These are phyloP conservation scores for Dryas iulia DNA, from an alignment of 1,140 invertebrate species.

Conservation along the genomic window DNA sequence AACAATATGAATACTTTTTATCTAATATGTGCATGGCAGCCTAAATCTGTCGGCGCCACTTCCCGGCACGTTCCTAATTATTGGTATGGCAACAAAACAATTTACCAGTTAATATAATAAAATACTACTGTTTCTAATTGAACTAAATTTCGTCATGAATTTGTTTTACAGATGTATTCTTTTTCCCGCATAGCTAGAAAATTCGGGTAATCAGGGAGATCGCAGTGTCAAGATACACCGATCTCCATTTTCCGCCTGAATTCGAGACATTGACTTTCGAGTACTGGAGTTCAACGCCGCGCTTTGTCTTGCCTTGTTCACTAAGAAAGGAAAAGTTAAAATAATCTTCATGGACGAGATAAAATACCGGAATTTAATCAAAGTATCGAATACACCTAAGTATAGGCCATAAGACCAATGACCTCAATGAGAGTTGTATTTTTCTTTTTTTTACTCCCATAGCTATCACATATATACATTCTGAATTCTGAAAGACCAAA, in stretches of 20 bases:
- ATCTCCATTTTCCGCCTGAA: too few species aligned
- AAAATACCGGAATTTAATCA: background rate
- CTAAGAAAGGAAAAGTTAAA: too few species aligned
- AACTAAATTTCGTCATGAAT: background rate
- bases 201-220: too few species aligned
- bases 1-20: constrained; percentile 1
- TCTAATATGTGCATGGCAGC: background rate
- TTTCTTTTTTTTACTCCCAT: too few species aligned
- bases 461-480: too few species aligned
- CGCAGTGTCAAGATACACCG: too few species aligned
- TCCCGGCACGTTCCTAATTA: constrained; percentile 1
- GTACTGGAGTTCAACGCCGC: too few species aligned
- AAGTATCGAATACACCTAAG: background rate
- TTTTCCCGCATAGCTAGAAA: too few species aligned
- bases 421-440: background rate
- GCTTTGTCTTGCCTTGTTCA: too few species aligned
- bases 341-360: background rate
- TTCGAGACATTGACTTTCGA: too few species aligned
- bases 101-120: background rate
- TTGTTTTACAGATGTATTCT: too few species aligned
- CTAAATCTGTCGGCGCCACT: background rate
- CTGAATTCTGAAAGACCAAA: too few species aligned
- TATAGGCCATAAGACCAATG: background rate
- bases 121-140: background rate
- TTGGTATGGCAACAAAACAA: background rate